phyloP scores from a whole-genome alignment of 2,888 invertebrate genomes.

The Amphipyra tragopoginis region DNA sequence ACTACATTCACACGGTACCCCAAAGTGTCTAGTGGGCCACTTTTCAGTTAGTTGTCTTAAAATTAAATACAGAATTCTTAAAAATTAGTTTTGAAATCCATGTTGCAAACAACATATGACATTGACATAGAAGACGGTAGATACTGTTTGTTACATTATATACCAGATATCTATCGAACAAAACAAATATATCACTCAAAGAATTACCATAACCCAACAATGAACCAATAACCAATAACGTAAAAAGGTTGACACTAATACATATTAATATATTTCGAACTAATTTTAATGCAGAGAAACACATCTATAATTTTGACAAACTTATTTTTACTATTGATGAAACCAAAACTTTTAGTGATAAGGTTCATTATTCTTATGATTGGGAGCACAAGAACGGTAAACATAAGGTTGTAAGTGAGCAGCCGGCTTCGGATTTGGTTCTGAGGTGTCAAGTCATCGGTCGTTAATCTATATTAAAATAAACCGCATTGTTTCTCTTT shows the following conservation, averaged over 20 bases:
- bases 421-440: slow-evolving; percentile 66
- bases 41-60: too few species aligned
- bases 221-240: slow-evolving; percentile 85
- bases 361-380: slow-evolving; percentile 19
- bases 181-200: slow-evolving; percentile 70
- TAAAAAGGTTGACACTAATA: slow-evolving; percentile 84
- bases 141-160: slow-evolving; percentile 25
- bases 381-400: slow-evolving; percentile 15
- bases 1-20: too few species aligned
- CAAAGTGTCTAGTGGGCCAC: too few species aligned
- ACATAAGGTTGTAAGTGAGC: slow-evolving; percentile 53
- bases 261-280: slow-evolving; percentile 84
- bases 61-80: too few species aligned
- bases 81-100: background rate
- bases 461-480: slow-evolving; percentile 89
- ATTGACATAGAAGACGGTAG: background rate
- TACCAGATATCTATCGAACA: slow-evolving; percentile 55
- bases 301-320: slow-evolving; percentile 67
- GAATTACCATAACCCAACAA: slow-evolving; percentile 82
- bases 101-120: background rate
- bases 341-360: slow-evolving; percentile 11
- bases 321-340: slow-evolving; percentile 17
- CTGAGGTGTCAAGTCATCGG: slow-evolving; percentile 86
- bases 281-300: slow-evolving; percentile 80
- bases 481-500: slow-evolving; percentile 85